These are phyloP conservation scores for Callyntrura guangdongensis DNA, from an alignment of 2,888 invertebrate genomes.

Conservation along the genomic window DNA sequence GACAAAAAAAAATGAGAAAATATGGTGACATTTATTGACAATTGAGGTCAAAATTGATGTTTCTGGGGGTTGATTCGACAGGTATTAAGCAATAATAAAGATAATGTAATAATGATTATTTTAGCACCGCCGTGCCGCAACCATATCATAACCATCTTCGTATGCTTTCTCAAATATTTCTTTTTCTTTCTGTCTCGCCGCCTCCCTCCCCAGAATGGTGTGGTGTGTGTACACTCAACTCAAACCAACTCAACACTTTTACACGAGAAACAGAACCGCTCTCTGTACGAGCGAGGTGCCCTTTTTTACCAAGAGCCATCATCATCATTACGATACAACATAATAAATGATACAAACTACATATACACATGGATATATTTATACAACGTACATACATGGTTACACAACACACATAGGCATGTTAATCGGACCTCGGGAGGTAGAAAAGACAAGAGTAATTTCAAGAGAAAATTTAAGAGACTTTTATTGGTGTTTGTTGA, in stretches of 20 bases:
- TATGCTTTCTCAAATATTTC: constrained; percentile 79
- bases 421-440: constrained; percentile 39
- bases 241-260: constrained; percentile 57
- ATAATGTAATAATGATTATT: constrained; percentile 81
- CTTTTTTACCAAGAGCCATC: constrained; percentile 53
- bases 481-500: constrained; percentile 81
- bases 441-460: constrained; percentile 74
- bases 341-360: constrained; percentile 14
- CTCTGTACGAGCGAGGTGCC: constrained; percentile 39
- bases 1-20: constrained; percentile 56
- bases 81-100: constrained; percentile 80
- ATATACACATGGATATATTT: not conserved
- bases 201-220: constrained; percentile 60
- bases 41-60: constrained; percentile 75
- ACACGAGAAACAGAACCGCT: constrained; percentile 1
- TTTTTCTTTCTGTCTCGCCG: constrained; percentile 75
- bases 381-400: constrained; percentile 5
- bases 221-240: constrained; percentile 38
- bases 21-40: constrained; percentile 77
- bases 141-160: constrained; percentile 78
- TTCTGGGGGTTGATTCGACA: constrained; percentile 77
- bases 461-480: constrained; percentile 79
- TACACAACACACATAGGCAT: constrained; percentile 14
- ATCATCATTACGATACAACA: constrained; percentile 43
- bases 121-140: constrained; percentile 71